Evolutionary conservation across 2,888 invertebrate species (phyloP), one percentile per base, ranked within the genome.

Genomic region (Drosophila yooni): DNA sequence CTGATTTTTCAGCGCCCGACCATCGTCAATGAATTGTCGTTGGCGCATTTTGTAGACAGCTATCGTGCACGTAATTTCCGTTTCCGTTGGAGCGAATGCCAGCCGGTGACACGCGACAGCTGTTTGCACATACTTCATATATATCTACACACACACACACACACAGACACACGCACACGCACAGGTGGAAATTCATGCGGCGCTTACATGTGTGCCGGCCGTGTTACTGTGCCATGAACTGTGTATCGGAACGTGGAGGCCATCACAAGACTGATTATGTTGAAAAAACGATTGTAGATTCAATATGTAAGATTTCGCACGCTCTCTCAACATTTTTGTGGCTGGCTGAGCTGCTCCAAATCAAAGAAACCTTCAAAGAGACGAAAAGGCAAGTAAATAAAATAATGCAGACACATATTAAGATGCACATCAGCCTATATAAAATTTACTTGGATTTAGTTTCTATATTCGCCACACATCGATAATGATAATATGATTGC

Each of bases 31-130:
- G 90, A 90, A 85, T 85, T 85, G 89, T 67, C 72, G 63, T 54
- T 65, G 82, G 56, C 74, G 70, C 59, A 50, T 70, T 66, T 86
- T 74, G 81, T 69, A 81, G 82, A 62, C 88, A 77, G 83, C 63
- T 70, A 74, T 70, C 90, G 84, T 86, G 84, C 90, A 89, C 90
- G 90, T 86, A 86, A 86, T 90, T 90, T 86, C 90, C 85, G 90
- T 89, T 90, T 90, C 85, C 85, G 90, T 87, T 89, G 74, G 70
- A 89, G 77, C 87, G 83, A 85, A 69, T 71, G 89, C 74, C 81
- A 84, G 90, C 66, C 87, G 90, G 71, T 72, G 84, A 90, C 90
- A 90, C 77, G 89, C 89, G 90, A 88, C 84, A 85, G 89, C 89
- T 90, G 84, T 85, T 85, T 88, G 90, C 90, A 86, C 84, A 84